Evolutionary conservation across 2,113 vertebrate genomes (phyloP), one percentile per base, ranked within the genome.

Genomic region (Pseudopodoces humilis): DNA sequence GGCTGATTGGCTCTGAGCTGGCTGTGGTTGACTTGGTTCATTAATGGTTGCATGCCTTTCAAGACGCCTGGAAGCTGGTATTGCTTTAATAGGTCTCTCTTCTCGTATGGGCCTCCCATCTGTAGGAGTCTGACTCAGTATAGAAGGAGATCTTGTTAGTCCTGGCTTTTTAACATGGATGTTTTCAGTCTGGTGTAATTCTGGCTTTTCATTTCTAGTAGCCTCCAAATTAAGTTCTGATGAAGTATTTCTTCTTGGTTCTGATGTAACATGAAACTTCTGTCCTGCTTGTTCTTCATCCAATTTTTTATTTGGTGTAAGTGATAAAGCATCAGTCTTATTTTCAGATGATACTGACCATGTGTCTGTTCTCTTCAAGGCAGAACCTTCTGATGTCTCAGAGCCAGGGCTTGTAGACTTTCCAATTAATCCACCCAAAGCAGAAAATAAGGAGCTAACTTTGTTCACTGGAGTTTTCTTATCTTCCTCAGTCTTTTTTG

Each of bases 361-460:
- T 8, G 79, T 72, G 53, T 95, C 88, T 30, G 33, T 49, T 91
- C 88, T 97, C 49, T 96, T 95, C 2, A 55, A 75, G 56, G 70
- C 15, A 84, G 90, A 84, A 83, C 68, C 92, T 62, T 97, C 95
- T 55, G 78, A 60, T 72, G 60, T 55, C 93, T 97, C 98, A n/a
- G 88, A 60, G 80, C 97, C 98, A 79, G 95, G 94, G 86, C 97
- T 96, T 39, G 98, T 92, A 92, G 97, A 80, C 97, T 98, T 99
- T 30, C 92, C 97, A 88, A 99, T 97, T 19, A 97, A 90, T 63
- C 96, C 97, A 86, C 93, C 97, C 97, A 99, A 98, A 83, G 98
- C 97, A 63, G 99, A 99, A 95, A 99, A 98, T 22, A 98, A 92
- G 11, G 98, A 98, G 43, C 98, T 97, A 46, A 98, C 97, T 88